Percentiles rank a stretch among this genome's conserved stretches.
Conservation (phyloP, 2,113 vertebrate species). For the Mormoops blainvillei region DNA sequence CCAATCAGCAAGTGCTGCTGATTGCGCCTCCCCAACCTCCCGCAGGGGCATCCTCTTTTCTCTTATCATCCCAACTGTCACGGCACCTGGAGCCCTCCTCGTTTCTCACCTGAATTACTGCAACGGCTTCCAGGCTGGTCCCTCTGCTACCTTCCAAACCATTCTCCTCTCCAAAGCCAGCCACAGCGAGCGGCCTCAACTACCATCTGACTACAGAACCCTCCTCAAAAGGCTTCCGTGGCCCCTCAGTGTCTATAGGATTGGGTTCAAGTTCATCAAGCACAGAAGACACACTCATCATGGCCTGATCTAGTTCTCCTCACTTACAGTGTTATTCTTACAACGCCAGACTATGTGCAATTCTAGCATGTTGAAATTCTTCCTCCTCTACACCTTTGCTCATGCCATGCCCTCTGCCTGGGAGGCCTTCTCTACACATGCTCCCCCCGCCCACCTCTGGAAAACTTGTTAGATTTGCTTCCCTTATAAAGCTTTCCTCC, state of each 20-base stretch:
- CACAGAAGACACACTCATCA: background rate
- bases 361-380: accelerated
- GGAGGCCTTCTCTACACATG: background rate
- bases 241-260: background rate
- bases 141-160: background rate
- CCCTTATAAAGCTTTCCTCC: background rate
- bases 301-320: accelerated
- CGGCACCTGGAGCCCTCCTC: accelerated
- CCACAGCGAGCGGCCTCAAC: accelerated
- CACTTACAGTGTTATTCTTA: accelerated
- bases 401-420: background rate
- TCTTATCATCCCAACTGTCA: background rate
- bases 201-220: background rate
- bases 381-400: accelerated
- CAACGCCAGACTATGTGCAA: accelerated
- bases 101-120: background rate
- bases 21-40: background rate
- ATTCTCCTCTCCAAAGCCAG: background rate
- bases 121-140: background rate
- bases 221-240: too few relatives aligned
- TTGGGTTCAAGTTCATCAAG: accelerated
- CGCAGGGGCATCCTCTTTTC: accelerated
- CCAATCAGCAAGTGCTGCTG: accelerated
- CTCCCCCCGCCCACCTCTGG: background rate
- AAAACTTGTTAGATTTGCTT: background rate